These are phyloP conservation scores for Rhynchopsitta pachyrhyncha DNA, from an alignment of 2,113 vertebrate genomes.

Conservation along the genomic window DNA sequence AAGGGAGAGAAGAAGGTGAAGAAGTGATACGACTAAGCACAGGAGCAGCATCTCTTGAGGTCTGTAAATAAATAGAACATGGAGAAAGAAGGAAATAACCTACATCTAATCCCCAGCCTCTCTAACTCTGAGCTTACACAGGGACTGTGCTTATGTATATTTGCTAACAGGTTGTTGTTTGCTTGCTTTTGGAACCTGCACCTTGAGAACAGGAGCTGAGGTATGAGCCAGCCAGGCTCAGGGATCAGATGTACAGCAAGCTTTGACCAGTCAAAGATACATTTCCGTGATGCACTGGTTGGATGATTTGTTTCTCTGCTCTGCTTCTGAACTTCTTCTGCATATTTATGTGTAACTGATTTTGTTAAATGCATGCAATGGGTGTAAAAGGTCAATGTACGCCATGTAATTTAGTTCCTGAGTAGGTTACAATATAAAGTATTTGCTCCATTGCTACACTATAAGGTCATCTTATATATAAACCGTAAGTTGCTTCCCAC, in stretches of 20 bases:
- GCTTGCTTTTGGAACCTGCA: neutral
- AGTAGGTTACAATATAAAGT: neutral
- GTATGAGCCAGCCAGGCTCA: neutral
- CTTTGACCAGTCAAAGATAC: neutral
- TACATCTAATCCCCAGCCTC: neutral
- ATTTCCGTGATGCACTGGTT: neutral
- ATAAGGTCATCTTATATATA: accelerated
- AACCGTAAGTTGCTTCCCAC: neutral
- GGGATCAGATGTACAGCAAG: neutral
- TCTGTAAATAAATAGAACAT: neutral
- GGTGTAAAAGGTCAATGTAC: neutral
- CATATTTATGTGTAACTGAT: neutral
- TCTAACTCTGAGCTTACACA: neutral
- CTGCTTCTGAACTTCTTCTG: neutral
- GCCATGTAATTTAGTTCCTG: neutral
- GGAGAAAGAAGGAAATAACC: neutral
- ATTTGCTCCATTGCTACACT: neutral
- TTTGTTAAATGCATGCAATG: neutral
- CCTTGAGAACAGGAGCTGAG: neutral
- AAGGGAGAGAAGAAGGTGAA: neutral
- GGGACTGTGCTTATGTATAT: accelerated
- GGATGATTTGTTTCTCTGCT: neutral
- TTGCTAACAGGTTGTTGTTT: neutral
- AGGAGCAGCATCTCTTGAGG: neutral
- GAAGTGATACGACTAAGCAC: neutral